phyloP scores from a whole-genome alignment of 2,113 vertebrate genomes.

The Coptodon rendalli region DNA sequence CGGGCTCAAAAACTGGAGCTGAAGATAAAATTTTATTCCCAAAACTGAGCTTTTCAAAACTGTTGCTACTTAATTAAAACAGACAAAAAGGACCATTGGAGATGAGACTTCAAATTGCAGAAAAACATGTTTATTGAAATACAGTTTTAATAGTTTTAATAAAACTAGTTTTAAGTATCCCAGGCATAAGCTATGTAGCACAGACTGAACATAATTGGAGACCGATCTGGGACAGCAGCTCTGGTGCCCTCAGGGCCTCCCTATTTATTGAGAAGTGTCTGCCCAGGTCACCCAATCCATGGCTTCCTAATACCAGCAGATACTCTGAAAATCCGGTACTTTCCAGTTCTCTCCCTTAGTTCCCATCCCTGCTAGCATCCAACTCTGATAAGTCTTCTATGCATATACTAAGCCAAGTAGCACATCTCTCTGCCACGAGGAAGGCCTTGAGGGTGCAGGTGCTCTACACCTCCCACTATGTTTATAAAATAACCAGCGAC shows the following conservation, averaged over 20 bases:
- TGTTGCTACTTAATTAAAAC: rapidly evolving
- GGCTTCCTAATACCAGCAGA: neutral
- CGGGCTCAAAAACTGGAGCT: neutral
- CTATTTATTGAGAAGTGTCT: neutral
- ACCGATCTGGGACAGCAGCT: neutral
- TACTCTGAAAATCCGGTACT: rapidly evolving
- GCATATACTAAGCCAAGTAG: neutral
- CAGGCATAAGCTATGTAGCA: rapidly evolving
- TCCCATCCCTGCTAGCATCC: neutral
- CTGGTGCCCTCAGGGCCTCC: neutral
- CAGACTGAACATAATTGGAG: neutral
- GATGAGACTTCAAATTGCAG: neutral
- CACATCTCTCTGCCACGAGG: neutral
- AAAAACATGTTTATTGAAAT: neutral
- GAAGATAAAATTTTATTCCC: too few species aligned
- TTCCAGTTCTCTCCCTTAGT: neutral
- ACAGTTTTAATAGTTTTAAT: rapidly evolving
- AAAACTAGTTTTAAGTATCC: neutral
- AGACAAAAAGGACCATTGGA: neutral
- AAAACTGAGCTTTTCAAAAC: too few species aligned
- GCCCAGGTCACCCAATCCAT: neutral
- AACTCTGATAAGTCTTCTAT: neutral
- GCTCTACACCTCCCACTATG: neutral
- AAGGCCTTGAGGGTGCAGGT: neutral
- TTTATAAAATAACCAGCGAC: rapidly evolving